These are phyloP conservation scores for Saguinus midas DNA, from an alignment of 2,113 vertebrate species.

Conservation along the genomic window DNA sequence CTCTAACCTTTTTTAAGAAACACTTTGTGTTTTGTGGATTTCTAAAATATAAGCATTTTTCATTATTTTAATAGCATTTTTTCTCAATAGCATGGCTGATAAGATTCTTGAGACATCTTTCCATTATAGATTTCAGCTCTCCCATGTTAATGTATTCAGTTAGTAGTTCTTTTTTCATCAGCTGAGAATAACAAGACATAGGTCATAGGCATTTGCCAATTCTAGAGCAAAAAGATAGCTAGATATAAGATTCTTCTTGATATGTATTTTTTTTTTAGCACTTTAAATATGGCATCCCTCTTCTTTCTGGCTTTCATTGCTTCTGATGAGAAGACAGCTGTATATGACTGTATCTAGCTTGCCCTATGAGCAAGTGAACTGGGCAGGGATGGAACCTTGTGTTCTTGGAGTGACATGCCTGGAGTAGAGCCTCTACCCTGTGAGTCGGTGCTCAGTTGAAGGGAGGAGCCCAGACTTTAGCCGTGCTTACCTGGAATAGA, in stretches of 20 bases:
- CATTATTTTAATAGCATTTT: background rate
- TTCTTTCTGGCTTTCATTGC: background rate
- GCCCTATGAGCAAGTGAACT: background rate
- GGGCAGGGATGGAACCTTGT: background rate
- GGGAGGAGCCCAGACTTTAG: background rate
- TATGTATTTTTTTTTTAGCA: background rate
- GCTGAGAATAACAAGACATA: background rate
- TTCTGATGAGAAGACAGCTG: background rate
- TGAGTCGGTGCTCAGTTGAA: background rate
- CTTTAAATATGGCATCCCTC: background rate
- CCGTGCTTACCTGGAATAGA: background rate
- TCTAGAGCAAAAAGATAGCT: background rate
- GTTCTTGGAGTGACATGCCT: background rate
- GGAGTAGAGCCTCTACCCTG: background rate
- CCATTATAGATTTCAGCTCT: background rate
- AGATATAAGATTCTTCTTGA: background rate
- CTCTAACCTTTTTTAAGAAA: background rate
- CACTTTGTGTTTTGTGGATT: background rate
- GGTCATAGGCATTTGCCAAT: background rate
- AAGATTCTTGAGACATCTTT: conserved; percentile 1
- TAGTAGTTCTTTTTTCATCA: background rate
- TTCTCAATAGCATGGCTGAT: background rate
- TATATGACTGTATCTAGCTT: background rate
- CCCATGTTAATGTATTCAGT: conserved; percentile 1
- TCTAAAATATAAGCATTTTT: background rate